Evolutionary conservation across 2,113 vertebrate species (phyloP).

Genomic region (Diglossa brunneiventris): DNA sequence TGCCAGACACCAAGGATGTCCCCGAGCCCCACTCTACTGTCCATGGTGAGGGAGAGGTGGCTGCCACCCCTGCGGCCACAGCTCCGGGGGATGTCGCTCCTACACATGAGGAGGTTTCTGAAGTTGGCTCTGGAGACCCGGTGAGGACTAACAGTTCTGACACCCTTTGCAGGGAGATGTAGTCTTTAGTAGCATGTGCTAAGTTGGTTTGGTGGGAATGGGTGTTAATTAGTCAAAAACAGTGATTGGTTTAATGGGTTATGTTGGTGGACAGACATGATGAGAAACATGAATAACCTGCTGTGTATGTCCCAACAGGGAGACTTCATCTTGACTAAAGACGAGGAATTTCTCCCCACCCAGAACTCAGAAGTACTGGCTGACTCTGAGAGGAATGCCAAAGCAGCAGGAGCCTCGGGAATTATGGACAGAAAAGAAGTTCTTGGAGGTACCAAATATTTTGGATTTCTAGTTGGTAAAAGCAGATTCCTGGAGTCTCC

Average conservation of each 20-base stretch:
- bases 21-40: not conserved
- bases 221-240: not conserved
- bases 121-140: slow-evolving; percentile 72
- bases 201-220: not conserved
- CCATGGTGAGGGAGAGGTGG: not conserved
- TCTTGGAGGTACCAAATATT: slow-evolving; percentile 74
- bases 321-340: slow-evolving; percentile 69
- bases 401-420: slow-evolving; percentile 65
- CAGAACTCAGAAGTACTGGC: not conserved
- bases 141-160: slow-evolving; percentile 35
- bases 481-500: not conserved
- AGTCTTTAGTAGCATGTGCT: not conserved
- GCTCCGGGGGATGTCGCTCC: not conserved
- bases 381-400: slow-evolving; percentile 27
- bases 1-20: not conserved
- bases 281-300: slow-evolving; percentile 28
- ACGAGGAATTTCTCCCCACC: not conserved
- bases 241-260: not conserved
- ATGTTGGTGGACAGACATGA: not conserved
- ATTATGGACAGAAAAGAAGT: slow-evolving; percentile 81
- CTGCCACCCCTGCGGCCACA: not conserved
- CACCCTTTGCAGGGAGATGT: not conserved
- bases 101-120: not conserved
- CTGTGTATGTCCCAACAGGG: slow-evolving; percentile 38
- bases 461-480: slow-evolving; percentile 11